Evolutionary conservation across 2,888 invertebrate species (phyloP).

Genomic region (Perizoma affinitatum): DNA sequence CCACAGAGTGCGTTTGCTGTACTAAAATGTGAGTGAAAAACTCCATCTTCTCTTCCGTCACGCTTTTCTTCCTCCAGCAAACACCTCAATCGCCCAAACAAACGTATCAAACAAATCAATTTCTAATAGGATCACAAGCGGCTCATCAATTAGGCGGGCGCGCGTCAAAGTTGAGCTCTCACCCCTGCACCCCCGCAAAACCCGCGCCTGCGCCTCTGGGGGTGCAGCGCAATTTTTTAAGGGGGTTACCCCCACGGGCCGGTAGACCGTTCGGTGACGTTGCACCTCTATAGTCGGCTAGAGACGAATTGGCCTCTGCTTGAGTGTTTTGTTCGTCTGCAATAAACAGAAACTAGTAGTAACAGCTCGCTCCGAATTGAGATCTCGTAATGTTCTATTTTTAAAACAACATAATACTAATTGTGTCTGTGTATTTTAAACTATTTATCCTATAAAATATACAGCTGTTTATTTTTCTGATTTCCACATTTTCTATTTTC

Average conservation of each 20-base stretch:
- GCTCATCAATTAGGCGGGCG: conserved; percentile 67
- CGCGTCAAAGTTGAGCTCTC: conserved; percentile 73
- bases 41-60: background rate
- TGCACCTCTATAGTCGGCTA: conserved; percentile 61
- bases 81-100: conserved; percentile 8
- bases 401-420: too few relatives aligned
- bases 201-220: conserved; percentile 29
- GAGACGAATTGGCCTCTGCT: conserved; percentile 42
- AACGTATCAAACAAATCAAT: conserved; percentile 55
- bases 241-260: conserved; percentile 57
- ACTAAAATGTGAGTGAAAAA: too few relatives aligned
- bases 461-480: too few relatives aligned
- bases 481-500: too few relatives aligned
- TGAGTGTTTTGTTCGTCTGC: too few relatives aligned
- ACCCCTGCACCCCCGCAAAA: conserved; percentile 17
- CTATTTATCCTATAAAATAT: too few relatives aligned
- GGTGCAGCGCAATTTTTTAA: conserved; percentile 72
- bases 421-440: too few relatives aligned
- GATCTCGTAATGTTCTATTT: too few relatives aligned
- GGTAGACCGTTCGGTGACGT: conserved; percentile 78
- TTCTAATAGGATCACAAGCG: conserved; percentile 58
- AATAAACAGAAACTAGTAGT: too few relatives aligned
- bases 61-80: background rate
- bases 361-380: too few relatives aligned
- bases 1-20: too few relatives aligned